phyloP scores from a whole-genome alignment of 1,140 invertebrate species.

The Pantala flavescens region DNA sequence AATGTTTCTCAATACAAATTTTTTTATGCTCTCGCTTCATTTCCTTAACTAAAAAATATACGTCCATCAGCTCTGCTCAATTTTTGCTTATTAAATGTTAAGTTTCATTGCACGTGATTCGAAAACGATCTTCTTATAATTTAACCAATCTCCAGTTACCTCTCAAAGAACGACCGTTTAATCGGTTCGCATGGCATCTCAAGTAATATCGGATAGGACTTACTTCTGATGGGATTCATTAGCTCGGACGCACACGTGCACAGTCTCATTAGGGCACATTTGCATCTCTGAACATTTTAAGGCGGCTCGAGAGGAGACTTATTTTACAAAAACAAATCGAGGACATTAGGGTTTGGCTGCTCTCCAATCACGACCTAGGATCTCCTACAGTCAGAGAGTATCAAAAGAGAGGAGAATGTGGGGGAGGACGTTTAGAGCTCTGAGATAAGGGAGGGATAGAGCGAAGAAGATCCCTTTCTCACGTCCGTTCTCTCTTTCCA shows the following conservation, averaged over 20 bases:
- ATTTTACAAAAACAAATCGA: not conserved
- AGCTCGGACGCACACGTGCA: not conserved
- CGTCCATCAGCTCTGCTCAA: too few species aligned
- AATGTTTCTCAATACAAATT: too few species aligned
- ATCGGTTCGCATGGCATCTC: too few species aligned
- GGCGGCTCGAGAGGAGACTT: not conserved
- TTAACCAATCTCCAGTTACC: too few species aligned
- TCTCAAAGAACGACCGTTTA: too few species aligned
- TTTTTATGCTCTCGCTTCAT: too few species aligned
- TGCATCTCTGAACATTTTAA: not conserved
- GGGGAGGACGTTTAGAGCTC: not conserved
- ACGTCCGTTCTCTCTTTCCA: not conserved
- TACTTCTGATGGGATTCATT: too few species aligned
- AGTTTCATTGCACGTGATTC: too few species aligned
- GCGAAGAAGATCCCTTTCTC: not conserved
- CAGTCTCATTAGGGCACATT: not conserved
- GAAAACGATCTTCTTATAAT: too few species aligned
- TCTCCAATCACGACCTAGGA: not conserved
- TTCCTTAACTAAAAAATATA: too few species aligned
- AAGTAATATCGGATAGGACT: too few species aligned
- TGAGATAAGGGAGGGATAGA: not conserved
- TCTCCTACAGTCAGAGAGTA: not conserved
- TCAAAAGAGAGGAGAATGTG: not conserved
- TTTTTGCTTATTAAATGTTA: too few species aligned
- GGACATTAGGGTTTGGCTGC: not conserved